These are phyloP conservation scores for Hyles euphorbiae DNA, from an alignment of 1,140 invertebrate genomes.

Conservation along the genomic window DNA sequence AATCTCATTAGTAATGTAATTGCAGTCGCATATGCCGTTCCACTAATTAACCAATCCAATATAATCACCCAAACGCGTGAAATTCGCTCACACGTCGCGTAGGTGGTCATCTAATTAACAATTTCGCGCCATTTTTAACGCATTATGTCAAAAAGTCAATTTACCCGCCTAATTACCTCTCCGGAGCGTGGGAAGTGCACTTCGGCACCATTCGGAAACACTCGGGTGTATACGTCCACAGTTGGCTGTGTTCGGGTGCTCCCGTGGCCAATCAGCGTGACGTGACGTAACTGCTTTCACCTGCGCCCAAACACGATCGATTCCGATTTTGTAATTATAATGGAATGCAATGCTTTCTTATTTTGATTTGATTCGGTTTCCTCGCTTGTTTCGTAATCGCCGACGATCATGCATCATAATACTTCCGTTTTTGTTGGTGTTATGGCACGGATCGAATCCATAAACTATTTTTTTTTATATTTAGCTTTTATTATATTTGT, in stretches of 20 bases:
- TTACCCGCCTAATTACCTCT: background rate
- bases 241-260: conserved; percentile 17
- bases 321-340: conserved; percentile 58
- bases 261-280: conserved; percentile 28
- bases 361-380: conserved; percentile 49
- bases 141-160: conserved; percentile 1
- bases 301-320: conserved; percentile 40
- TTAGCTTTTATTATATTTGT: too few relatives aligned
- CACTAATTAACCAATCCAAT: too few relatives aligned
- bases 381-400: conserved; percentile 31
- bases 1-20: too few relatives aligned
- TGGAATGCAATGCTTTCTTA: conserved; percentile 57
- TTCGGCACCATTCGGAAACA: too few relatives aligned
- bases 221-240: background rate
- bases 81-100: too few relatives aligned
- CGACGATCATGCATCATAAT: conserved; percentile 24
- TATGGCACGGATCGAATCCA: conserved; percentile 1
- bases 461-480: too few relatives aligned
- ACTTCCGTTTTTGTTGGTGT: conserved; percentile 43
- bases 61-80: too few relatives aligned
- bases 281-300: conserved; percentile 53
- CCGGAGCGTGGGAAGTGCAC: conserved; percentile 3
- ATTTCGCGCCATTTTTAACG: too few relatives aligned
- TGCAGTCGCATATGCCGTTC: too few relatives aligned
- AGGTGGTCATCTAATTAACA: too few relatives aligned